Evolutionary conservation across 2,888 invertebrate species (phyloP), one percentile per base, ranked within the genome.

Genomic region (Cryptophagus acutangulus): DNA sequence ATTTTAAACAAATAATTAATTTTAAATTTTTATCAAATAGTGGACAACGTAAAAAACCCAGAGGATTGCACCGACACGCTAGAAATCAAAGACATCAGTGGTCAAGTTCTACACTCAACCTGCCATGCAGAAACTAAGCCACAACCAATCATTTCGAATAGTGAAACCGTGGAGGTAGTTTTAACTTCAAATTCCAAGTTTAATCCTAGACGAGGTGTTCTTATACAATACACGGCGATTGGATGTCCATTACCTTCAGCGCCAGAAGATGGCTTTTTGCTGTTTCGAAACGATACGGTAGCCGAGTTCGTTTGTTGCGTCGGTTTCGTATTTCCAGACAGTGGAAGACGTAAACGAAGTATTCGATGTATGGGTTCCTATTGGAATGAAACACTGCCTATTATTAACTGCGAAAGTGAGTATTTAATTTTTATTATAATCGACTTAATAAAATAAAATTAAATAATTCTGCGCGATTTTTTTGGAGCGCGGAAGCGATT

Each of bases 261-360:
- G 58, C 86, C 86, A 55, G 73, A 74, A 62, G 77, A 80, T 66
- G 84, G 83, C 33, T 81, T 81, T 62, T 63, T 84, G 9, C 78
- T 81, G 57, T 79, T 78, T 65, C 47, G 79, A 55, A 83, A 79
- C 54, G 73, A 75, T 41, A 77, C 78, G 28, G 72, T 76, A 33
- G 82, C 81, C 18, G 78, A 79, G 56, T 84, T 79, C 69, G 76
- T 78, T 67, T 87, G 87, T 67, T 77, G 81, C 54, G 74, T 77
- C 35, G 81, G 81, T 40, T 77, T 70, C 57, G 74, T 79, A 61
- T 87, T 86, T 66, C 75, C 78, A 10, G 85, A 85, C 61, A 79
- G 78, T n/a, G 71, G 72, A 48, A 69, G 74, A 63, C 75, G 77
- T 63, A 74, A 73, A 58, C 76, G 79, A 40, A 71, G 76, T 34